Evolutionary conservation across 2,888 invertebrate genomes (phyloP).

Genomic region (Euphydryas editha): DNA sequence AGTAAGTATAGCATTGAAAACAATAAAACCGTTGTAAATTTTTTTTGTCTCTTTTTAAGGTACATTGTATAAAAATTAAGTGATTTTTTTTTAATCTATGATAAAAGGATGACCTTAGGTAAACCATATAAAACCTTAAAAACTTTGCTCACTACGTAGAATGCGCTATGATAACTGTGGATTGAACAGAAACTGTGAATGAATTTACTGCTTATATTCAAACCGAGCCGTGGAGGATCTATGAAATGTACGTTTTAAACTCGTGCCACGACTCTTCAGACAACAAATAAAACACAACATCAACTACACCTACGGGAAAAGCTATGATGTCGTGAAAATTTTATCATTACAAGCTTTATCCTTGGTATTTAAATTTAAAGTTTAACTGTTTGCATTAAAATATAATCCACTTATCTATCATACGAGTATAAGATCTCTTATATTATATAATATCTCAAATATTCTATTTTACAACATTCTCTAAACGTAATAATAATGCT

Average conservation of each 20-base stretch:
- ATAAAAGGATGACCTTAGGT: conserved; percentile 16
- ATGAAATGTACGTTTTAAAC: conserved; percentile 21
- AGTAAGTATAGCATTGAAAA: too few species aligned
- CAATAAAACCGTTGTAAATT: too few species aligned
- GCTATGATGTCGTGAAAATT: conserved; percentile 13
- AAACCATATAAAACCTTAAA: conserved; percentile 15
- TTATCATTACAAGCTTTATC: conserved; percentile 1
- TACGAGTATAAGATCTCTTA: too few species aligned
- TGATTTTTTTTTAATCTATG: background rate
- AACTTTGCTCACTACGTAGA: conserved; percentile 19
- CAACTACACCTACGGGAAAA: conserved; percentile 15
- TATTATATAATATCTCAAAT: too few species aligned
- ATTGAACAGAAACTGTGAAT: conserved; percentile 18
- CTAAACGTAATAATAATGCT: too few species aligned
- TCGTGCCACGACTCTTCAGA: conserved; percentile 23
- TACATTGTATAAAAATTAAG: background rate
- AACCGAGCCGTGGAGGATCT: conserved; percentile 15
- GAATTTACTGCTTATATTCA: conserved; percentile 17
- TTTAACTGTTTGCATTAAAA: background rate
- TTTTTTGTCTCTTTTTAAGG: background rate
- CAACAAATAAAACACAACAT: conserved; percentile 29
- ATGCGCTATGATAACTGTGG: conserved; percentile 21
- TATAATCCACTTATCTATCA: too few species aligned
- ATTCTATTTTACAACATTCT: too few species aligned
- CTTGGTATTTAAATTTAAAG: background rate